Evolutionary conservation across 1,140 invertebrate genomes (phyloP), one percentile per base, ranked within the genome.

Genomic region (Formica exsecta): DNA sequence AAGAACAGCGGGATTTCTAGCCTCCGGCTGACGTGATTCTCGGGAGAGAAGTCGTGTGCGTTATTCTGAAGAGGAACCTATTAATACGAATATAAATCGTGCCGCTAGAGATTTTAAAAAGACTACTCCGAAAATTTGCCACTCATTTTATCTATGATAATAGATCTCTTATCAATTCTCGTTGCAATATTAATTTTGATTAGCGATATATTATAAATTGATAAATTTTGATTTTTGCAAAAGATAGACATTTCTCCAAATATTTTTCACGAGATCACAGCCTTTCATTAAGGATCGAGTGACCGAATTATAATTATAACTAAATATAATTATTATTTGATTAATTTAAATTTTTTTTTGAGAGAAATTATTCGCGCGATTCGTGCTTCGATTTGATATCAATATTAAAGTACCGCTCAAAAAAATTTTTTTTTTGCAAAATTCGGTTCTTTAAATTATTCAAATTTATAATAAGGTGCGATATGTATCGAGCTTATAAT

Each of bases 1-100:
- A 25, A 51, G 48, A 83, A 38, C 48, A 29, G 16, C 29, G 62
- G 64, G 16, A 68, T 71, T 51, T 16, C 13, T 73, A 32, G 22
- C 59, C 16, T 54, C 11, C 22, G 16, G 11, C 6, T 57, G 3
- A 54, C 25, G 44, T 66, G n/a, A 64, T 36, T 59, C 38, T 29
- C 16, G 6, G 4, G 13, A 36, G 22, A 25, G 22, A 51, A 51
- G 29, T 41, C 22, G 0, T 29, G 9, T 5, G 3, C n/a, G 4
- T 19, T 25, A 9, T 51, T 22, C 19, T 44, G 13, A 48, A 36
- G n/a, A 19, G n/a, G 3, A 3, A 16, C 2, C 0, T 51, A 16
- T 51, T 51, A 38, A 74, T 22, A 36, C n/a, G n/a, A 25, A 19
- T 48, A 19, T 48, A 25, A 25, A 5, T 77, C 29, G 44, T 25